Percentiles rank a stretch among this genome's conserved stretches.
These are phyloP conservation scores for Acipenser transmontanus DNA, from an alignment of 2,797 vertebrate species.

Conservation along the genomic window DNA sequence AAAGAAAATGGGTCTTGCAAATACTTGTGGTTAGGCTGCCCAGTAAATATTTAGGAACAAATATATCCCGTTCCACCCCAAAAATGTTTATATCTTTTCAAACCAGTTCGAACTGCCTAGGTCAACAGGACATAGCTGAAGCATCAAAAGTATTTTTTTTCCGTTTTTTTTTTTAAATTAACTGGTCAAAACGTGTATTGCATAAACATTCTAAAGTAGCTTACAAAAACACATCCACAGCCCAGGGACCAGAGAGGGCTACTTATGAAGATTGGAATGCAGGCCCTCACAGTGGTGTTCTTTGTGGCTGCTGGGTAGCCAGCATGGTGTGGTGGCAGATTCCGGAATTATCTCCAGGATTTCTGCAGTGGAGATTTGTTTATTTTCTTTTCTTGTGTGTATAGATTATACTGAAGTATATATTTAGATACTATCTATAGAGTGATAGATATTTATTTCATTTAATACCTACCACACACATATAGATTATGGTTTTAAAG, in stretches of 20 bases:
- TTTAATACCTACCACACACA: no score
- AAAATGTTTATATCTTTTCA: slow-evolving; percentile 40
- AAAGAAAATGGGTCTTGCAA: not conserved
- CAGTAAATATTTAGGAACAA: slow-evolving; percentile 13
- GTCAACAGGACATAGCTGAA: slow-evolving; percentile 26
- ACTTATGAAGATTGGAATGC: slow-evolving; percentile 43
- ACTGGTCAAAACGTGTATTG: slow-evolving; percentile 39
- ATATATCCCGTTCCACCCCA: slow-evolving; percentile 13
- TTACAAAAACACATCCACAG: slow-evolving; percentile 45
- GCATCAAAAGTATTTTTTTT: slow-evolving; percentile 41
- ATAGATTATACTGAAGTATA: no score
- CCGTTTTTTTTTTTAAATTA: slow-evolving; percentile 20
- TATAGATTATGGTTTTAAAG: no score
- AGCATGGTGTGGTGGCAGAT: slow-evolving; percentile 27
- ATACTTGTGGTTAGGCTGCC: not conserved
- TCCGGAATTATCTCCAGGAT: slow-evolving; percentile 31
- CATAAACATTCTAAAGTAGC: slow-evolving; percentile 48
- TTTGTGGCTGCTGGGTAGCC: slow-evolving; percentile 37
- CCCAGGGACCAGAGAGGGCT: slow-evolving; percentile 31
- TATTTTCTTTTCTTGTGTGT: slow-evolving; percentile 38
- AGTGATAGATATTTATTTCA: no score
- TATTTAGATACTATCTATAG: no score
- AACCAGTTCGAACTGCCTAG: slow-evolving; percentile 35
- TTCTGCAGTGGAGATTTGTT: slow-evolving; percentile 31
- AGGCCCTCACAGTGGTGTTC: slow-evolving; percentile 34